Percentiles rank a stretch among this genome's conserved stretches.
phyloP scores from a whole-genome alignment of 2,888 invertebrate species.

The Phaonia tiefii region DNA sequence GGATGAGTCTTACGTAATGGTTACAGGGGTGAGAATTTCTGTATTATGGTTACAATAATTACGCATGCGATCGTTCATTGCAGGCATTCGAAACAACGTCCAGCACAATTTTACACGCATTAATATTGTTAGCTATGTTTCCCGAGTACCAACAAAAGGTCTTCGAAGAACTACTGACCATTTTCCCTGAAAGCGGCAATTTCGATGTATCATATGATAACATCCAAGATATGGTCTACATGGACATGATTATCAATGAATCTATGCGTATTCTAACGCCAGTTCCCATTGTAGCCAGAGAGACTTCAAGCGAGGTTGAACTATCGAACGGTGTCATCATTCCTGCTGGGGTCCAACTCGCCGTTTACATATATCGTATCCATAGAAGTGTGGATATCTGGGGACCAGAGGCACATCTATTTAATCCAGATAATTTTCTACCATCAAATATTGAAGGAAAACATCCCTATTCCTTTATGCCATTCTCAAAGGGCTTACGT shows the following conservation, averaged over 20 bases:
- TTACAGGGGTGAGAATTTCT: constrained; percentile 72
- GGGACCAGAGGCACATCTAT: constrained; percentile 70
- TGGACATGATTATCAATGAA: constrained; percentile 72
- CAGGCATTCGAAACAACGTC: constrained; percentile 70
- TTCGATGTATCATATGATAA: constrained; percentile 66
- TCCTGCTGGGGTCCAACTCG: constrained; percentile 66
- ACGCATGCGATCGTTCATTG: not conserved
- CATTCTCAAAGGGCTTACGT: constrained; percentile 72
- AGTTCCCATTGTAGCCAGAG: constrained; percentile 69
- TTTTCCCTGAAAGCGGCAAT: constrained; percentile 68
- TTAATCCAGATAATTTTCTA: constrained; percentile 71
- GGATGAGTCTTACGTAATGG: constrained; percentile 76
- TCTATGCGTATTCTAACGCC: constrained; percentile 69
- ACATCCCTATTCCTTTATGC: constrained; percentile 71
- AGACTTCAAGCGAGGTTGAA: constrained; percentile 59
- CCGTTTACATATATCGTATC: constrained; percentile 68
- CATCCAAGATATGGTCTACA: constrained; percentile 69
- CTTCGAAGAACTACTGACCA: constrained; percentile 64
- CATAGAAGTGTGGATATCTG: constrained; percentile 70
- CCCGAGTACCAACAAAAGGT: constrained; percentile 67
- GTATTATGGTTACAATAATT: too few relatives aligned
- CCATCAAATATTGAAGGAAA: constrained; percentile 66
- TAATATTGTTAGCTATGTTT: constrained; percentile 69
- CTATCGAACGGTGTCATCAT: constrained; percentile 64
- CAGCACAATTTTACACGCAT: constrained; percentile 57